Evolutionary conservation across 1,140 invertebrate species (phyloP).

Genomic region (Eueides isabella): DNA sequence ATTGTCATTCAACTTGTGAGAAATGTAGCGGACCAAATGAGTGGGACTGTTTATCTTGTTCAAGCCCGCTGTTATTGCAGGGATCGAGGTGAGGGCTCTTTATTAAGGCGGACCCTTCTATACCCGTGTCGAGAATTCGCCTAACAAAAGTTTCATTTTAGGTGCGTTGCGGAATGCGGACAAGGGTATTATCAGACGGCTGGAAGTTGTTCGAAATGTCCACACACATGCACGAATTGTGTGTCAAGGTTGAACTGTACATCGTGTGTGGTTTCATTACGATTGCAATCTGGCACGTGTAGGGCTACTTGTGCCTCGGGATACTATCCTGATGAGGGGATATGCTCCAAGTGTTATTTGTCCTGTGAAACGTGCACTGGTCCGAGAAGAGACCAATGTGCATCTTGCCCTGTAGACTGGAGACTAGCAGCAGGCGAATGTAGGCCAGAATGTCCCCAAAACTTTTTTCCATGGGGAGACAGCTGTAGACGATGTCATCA

Average conservation of each 20-base stretch:
- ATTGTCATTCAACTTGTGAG: slow-evolving; percentile 88
- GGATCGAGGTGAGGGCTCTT: slow-evolving; percentile 72
- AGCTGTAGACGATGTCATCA: slow-evolving; percentile 92
- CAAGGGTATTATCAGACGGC: slow-evolving; percentile 88
- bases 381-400: slow-evolving; percentile 90
- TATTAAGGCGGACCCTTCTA: slow-evolving; percentile 41
- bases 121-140: slow-evolving; percentile 44
- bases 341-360: slow-evolving; percentile 90
- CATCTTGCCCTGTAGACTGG: slow-evolving; percentile 89
- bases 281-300: slow-evolving; percentile 91
- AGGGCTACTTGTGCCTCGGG: slow-evolving; percentile 87
- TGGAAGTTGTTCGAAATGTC: slow-evolving; percentile 87
- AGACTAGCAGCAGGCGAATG: slow-evolving; percentile 90
- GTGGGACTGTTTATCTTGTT: slow-evolving; percentile 87
- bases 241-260: slow-evolving; percentile 90
- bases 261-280: slow-evolving; percentile 86
- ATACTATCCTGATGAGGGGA: slow-evolving; percentile 91
- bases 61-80: slow-evolving; percentile 86
- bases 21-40: slow-evolving; percentile 88
- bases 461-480: slow-evolving; percentile 89
- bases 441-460: slow-evolving; percentile 90
- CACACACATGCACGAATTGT: slow-evolving; percentile 89
- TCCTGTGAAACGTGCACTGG: slow-evolving; percentile 87
- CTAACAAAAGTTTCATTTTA: slow-evolving; percentile 58
- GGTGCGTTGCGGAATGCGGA: slow-evolving; percentile 88